A percentile compares a stretch with the other conserved stretches of the same genome.
Evolutionary conservation across 2,797 vertebrate species (phyloP).

Genomic region (Takifugu ocellatus): DNA sequence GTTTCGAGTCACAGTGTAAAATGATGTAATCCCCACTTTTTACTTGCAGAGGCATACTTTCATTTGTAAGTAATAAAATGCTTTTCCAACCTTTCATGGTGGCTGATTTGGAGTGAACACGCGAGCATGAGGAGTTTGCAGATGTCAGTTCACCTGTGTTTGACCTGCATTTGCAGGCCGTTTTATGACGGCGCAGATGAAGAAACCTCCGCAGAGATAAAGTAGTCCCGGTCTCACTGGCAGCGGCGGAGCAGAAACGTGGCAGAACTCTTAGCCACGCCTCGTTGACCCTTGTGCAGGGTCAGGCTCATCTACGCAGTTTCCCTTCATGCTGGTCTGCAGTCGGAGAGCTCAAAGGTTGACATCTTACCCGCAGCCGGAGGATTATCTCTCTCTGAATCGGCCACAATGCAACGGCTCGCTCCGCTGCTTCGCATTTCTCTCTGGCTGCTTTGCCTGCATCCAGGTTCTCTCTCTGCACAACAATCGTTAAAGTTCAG

Average conservation of each 20-base stretch:
- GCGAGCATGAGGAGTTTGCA: neutral
- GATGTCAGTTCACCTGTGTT: too few relatives aligned
- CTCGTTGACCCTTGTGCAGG: constrained; percentile 39
- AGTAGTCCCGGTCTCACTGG: too few relatives aligned
- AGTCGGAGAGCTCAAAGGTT: constrained; percentile 31
- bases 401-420: constrained; percentile 22
- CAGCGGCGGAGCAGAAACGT: too few relatives aligned
- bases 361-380: constrained; percentile 14
- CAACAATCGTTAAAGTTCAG: constrained; percentile 3
- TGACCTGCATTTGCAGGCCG: too few relatives aligned
- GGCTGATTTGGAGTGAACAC: neutral
- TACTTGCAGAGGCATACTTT: neutral
- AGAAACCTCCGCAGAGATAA: too few relatives aligned
- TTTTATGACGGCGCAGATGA: too few relatives aligned
- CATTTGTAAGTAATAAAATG: neutral
- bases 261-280: constrained; percentile 25
- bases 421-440: constrained; percentile 27
- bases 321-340: neutral
- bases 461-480: constrained; percentile 13
- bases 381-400: too few relatives aligned
- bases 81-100: neutral
- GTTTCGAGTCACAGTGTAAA: neutral
- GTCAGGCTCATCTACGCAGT: neutral
- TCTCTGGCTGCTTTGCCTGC: constrained; percentile 33
- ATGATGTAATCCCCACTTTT: neutral